Conservation (phyloP, 1,140 invertebrate species). For the Ips typographus region DNA sequence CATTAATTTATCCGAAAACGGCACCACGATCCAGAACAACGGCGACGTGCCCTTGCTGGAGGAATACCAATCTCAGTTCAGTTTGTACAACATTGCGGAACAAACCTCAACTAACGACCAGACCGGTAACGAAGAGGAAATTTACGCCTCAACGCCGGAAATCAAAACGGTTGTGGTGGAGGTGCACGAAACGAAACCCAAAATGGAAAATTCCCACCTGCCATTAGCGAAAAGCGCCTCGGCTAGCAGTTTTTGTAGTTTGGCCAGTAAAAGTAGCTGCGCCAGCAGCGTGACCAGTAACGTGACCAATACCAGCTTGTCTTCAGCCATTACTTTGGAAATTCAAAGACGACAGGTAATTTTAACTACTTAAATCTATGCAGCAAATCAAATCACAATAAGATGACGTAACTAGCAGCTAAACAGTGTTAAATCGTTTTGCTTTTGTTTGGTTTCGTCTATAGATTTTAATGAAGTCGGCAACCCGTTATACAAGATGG, state of each 20-base stretch:
- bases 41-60: constrained; percentile 37
- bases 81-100: neutral
- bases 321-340: constrained; percentile 64
- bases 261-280: constrained; percentile 43
- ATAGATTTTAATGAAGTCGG: too few species aligned
- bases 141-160: constrained; percentile 49
- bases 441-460: too few species aligned
- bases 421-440: too few species aligned
- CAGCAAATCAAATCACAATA: neutral
- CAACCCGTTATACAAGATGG: too few species aligned
- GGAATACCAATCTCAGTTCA: constrained; percentile 28
- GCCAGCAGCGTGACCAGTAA: constrained; percentile 38
- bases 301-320: constrained; percentile 49
- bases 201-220: constrained; percentile 34
- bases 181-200: constrained; percentile 56
- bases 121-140: constrained; percentile 2
- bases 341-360: constrained; percentile 64
- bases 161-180: constrained; percentile 65
- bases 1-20: constrained; percentile 67
- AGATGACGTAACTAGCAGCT: too few species aligned
- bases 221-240: constrained; percentile 45
- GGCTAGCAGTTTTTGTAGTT: constrained; percentile 45
- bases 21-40: constrained; percentile 65
- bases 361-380: neutral
- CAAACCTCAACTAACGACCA: neutral